Conservation (phyloP, 2,113 vertebrate genomes). For the Leptobrachium leishanense region DNA sequence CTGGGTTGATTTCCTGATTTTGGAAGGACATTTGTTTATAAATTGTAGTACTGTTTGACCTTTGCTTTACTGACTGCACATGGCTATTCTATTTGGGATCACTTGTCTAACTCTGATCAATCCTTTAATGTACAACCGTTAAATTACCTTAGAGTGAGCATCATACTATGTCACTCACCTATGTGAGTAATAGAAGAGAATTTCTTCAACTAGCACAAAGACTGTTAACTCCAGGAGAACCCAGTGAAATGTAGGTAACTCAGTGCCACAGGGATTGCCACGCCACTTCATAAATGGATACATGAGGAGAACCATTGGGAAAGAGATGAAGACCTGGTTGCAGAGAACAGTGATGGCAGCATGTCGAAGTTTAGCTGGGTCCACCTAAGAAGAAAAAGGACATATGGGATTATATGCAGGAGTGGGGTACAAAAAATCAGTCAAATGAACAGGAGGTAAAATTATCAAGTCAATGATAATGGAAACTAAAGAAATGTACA, state of each 20-base stretch:
- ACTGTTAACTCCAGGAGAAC: constrained; percentile 78
- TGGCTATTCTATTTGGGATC: too few species aligned
- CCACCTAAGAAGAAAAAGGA: constrained; percentile 70
- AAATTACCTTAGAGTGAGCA: too few species aligned
- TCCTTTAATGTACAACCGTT: too few species aligned
- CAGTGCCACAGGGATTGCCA: constrained; percentile 73
- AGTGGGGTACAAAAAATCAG: not conserved
- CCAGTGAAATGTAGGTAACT: constrained; percentile 87
- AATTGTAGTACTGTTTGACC: too few species aligned
- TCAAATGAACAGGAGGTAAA: not conserved
- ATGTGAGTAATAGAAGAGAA: constrained; percentile 92
- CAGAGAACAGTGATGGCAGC: constrained; percentile 63
- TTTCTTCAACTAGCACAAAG: constrained; percentile 78
- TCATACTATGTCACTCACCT: constrained; percentile 64
- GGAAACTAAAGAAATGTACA: not conserved
- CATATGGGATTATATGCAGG: not conserved
- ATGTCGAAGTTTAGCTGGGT: constrained; percentile 68
- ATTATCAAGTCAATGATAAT: too few species aligned
- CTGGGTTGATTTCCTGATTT: too few species aligned
- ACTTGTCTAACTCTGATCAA: too few species aligned
- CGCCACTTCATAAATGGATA: constrained; percentile 69
- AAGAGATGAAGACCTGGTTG: constrained; percentile 78
- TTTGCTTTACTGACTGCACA: too few species aligned
- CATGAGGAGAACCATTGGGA: constrained; percentile 70
- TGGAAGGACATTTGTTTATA: too few species aligned